A percentile compares a stretch with the other conserved stretches of the same genome.
These are phyloP conservation scores for Gila robusta DNA, from an alignment of 2,797 vertebrate species.

Conservation along the genomic window DNA sequence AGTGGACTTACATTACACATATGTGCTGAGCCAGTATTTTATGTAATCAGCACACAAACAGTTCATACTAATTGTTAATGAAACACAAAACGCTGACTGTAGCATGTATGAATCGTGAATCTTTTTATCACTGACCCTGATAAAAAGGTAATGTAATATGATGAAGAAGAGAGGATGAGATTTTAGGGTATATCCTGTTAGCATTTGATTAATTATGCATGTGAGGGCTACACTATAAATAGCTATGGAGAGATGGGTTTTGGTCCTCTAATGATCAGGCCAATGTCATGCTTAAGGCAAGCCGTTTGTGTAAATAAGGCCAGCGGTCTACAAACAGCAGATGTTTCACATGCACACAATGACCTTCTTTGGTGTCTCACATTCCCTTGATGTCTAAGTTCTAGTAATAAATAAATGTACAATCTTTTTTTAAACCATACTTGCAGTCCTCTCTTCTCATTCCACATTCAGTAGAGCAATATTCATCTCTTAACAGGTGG, in stretches of 20 bases:
- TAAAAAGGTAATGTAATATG: constrained; percentile 32
- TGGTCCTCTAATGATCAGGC: constrained; percentile 64
- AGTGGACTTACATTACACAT: no score
- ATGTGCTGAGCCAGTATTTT: not conserved
- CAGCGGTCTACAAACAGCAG: constrained; percentile 86
- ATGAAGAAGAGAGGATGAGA: constrained; percentile 41
- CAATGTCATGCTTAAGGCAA: constrained; percentile 70
- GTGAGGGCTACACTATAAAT: constrained; percentile 80
- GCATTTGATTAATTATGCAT: constrained; percentile 75
- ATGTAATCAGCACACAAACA: not conserved
- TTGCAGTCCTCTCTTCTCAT: constrained; percentile 63
- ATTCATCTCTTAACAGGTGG: constrained; percentile 73
- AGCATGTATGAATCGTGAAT: not conserved
- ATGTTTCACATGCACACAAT: constrained; percentile 60
- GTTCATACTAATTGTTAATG: not conserved
- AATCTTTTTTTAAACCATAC: constrained; percentile 8
- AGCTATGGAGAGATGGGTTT: constrained; percentile 66
- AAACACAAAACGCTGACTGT: not conserved
- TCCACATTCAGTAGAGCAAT: constrained; percentile 67
- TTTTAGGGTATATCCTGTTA: constrained; percentile 62
- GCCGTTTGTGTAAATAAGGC: constrained; percentile 89
- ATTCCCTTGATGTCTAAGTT: constrained; percentile 19
- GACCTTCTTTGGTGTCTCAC: constrained; percentile 38
- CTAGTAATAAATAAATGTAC: not conserved
- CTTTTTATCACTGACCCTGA: constrained; percentile 27